phyloP scores from a whole-genome alignment of 2,113 vertebrate species.

The Arizona elegans region DNA sequence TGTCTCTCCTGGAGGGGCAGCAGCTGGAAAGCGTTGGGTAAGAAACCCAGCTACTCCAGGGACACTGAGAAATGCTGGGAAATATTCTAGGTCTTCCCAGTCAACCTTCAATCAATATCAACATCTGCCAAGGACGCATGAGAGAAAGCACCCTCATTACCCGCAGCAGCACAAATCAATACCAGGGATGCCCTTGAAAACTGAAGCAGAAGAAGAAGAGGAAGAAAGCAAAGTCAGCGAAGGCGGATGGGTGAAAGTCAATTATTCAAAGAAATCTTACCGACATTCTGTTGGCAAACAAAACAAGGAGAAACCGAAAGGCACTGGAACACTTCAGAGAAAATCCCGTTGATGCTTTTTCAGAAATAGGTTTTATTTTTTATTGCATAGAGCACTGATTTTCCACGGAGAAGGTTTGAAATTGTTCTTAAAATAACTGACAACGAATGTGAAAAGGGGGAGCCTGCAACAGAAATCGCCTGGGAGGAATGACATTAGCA shows the following conservation, averaged over 20 bases:
- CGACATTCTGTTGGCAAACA: conserved; percentile 71
- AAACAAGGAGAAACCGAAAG: conserved; percentile 76
- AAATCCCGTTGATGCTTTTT: conserved; percentile 47
- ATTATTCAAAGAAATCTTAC: conserved; percentile 78
- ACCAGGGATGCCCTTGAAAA: conserved; percentile 81
- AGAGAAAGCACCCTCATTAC: conserved; percentile 64
- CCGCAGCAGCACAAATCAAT: conserved; percentile 64
- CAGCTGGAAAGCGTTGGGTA: conserved; percentile 50
- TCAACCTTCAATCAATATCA: neutral
- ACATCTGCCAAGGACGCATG: conserved; percentile 22
- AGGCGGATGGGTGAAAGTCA: conserved; percentile 91
- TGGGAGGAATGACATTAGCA: neutral
- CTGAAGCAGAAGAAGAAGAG: conserved; percentile 57
- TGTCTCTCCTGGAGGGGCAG: conserved; percentile 63
- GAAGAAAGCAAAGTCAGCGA: conserved; percentile 76
- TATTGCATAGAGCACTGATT: conserved; percentile 19
- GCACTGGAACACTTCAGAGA: conserved; percentile 72
- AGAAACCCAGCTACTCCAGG: conserved; percentile 48
- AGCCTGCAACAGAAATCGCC: neutral
- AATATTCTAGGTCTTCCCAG: conserved; percentile 44
- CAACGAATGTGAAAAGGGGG: neutral
- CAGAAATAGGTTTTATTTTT: neutral
- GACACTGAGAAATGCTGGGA: conserved; percentile 43
- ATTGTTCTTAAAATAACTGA: conserved; percentile 18
- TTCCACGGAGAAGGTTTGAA: neutral